phyloP scores from a whole-genome alignment of 2,888 invertebrate genomes.

The Epirrita christyi region DNA sequence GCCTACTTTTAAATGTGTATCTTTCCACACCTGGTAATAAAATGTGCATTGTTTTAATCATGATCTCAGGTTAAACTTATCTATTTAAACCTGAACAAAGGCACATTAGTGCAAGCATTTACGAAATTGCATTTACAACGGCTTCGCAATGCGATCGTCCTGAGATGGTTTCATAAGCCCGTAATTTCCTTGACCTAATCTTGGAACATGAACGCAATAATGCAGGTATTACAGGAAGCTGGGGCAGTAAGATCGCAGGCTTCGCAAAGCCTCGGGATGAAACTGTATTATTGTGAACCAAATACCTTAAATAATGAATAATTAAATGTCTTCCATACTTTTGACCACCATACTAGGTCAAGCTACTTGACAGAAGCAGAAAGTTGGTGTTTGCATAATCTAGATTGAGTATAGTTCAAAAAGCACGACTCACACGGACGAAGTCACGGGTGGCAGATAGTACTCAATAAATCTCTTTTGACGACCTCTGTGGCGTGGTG shows the following conservation, averaged over 20 bases:
- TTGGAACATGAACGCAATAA: slow-evolving; percentile 27
- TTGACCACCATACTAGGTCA: too few species aligned
- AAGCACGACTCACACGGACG: too few species aligned
- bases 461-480: too few species aligned
- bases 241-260: slow-evolving; percentile 7
- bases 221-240: slow-evolving; percentile 25
- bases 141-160: slow-evolving; percentile 9
- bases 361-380: too few species aligned
- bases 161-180: slow-evolving; percentile 17
- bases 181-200: slow-evolving; percentile 31
- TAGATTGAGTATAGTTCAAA: too few species aligned
- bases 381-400: too few species aligned
- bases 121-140: slow-evolving; percentile 13
- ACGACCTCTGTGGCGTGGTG: too few species aligned
- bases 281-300: neutral
- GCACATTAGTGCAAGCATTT: neutral
- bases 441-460: too few species aligned
- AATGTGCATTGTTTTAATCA: too few species aligned
- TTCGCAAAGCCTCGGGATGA: slow-evolving; percentile 3
- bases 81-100: neutral
- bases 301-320: neutral
- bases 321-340: neutral
- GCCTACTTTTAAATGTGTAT: too few species aligned
- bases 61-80: too few species aligned
- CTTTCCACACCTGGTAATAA: too few species aligned